A percentile compares a stretch with the other conserved stretches of the same genome.
Evolutionary conservation across 2,888 invertebrate species (phyloP).

Genomic region (Agonum fuliginosum): DNA sequence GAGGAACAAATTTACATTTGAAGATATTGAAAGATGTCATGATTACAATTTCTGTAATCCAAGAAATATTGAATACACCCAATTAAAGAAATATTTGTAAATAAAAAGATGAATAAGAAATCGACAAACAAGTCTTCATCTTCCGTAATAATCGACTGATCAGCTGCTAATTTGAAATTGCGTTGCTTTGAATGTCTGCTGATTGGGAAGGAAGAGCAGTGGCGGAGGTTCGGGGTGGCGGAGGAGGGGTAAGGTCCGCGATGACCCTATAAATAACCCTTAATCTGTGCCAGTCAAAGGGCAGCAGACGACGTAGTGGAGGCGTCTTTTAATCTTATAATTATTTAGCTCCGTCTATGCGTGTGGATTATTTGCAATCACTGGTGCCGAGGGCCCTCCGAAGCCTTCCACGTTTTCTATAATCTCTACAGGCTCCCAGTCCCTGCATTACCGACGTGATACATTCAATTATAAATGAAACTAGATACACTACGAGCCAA

Average conservation of each 20-base stretch:
- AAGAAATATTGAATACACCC: slow-evolving; percentile 1
- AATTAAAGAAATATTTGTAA: background rate
- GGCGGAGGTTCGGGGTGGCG: background rate
- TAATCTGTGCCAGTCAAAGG: slow-evolving; percentile 69
- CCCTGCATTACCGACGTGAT: slow-evolving; percentile 17
- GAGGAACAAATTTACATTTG: no score
- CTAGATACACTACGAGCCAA: slow-evolving; percentile 15
- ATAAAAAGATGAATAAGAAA: slow-evolving; percentile 13
- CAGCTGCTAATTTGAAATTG: slow-evolving; percentile 12
- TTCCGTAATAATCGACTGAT: slow-evolving; percentile 12
- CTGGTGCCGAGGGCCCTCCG: slow-evolving; percentile 1
- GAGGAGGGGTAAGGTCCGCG: slow-evolving; percentile 42
- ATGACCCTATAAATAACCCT: slow-evolving; percentile 71
- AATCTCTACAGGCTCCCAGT: slow-evolving; percentile 17
- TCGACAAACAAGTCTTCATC: background rate
- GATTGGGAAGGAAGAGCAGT: slow-evolving; percentile 10
- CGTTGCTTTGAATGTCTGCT: slow-evolving; percentile 13
- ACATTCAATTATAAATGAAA: slow-evolving; percentile 43
- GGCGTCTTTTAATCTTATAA: slow-evolving; percentile 68
- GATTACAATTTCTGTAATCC: slow-evolving; percentile 4
- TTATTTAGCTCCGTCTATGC: slow-evolving; percentile 61
- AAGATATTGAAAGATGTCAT: background rate
- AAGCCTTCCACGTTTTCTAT: slow-evolving; percentile 44
- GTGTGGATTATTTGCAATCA: slow-evolving; percentile 54
- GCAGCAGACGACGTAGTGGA: slow-evolving; percentile 63